Evolutionary conservation across 2,113 vertebrate genomes (phyloP).

Genomic region (Nerophis lumbriciformis): DNA sequence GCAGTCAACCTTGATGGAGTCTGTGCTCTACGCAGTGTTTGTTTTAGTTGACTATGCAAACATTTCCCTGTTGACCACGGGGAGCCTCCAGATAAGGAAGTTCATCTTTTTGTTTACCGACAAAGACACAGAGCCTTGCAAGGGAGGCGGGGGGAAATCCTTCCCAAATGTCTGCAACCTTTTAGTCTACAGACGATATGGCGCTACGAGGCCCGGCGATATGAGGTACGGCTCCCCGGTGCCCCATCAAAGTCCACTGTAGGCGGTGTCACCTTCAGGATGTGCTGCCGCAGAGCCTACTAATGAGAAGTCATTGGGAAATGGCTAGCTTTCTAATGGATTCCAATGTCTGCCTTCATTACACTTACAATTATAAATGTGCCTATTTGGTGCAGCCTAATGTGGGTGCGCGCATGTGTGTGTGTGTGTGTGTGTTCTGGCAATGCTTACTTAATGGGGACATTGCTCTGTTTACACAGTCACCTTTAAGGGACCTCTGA

Average conservation of each 20-base stretch:
- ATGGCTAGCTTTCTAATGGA: constrained; percentile 44
- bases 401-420: constrained; percentile 10
- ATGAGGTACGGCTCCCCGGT: constrained; percentile 68
- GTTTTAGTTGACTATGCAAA: too few relatives aligned
- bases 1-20: too few relatives aligned
- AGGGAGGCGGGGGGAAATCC: not conserved
- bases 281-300: constrained; percentile 50
- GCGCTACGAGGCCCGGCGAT: constrained; percentile 49
- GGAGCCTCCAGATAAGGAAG: too few relatives aligned
- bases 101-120: too few relatives aligned
- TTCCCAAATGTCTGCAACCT: constrained; percentile 55
- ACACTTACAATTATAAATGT: constrained; percentile 57
- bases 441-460: too few relatives aligned
- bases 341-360: constrained; percentile 39
- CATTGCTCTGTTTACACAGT: too few relatives aligned
- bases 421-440: constrained; percentile 1
- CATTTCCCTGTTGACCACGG: too few relatives aligned
- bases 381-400: constrained; percentile 20
- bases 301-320: constrained; percentile 63
- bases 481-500: too few relatives aligned
- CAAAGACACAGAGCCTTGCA: too few relatives aligned
- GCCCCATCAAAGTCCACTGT: constrained; percentile 66
- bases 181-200: constrained; percentile 60
- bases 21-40: too few relatives aligned
- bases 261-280: constrained; percentile 72